Evolutionary conservation across 1,140 invertebrate genomes (phyloP).

Genomic region (Lepidurus couesii): DNA sequence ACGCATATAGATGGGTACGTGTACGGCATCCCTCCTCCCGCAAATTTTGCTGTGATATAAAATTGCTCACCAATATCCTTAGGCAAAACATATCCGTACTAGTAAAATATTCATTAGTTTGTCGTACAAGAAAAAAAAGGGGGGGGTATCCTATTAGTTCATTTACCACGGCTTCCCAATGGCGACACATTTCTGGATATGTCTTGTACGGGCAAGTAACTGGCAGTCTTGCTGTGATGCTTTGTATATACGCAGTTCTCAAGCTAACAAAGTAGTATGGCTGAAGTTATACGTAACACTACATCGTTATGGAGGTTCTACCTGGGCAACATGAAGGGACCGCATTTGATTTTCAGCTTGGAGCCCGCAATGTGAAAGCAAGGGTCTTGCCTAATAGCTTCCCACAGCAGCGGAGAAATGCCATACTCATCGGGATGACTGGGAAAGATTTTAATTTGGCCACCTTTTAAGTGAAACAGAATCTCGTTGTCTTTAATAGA

Average conservation of each 20-base stretch:
- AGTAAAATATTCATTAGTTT: neutral
- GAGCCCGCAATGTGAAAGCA: neutral
- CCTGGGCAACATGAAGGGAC: neutral
- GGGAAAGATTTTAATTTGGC: neutral
- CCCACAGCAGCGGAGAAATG: neutral
- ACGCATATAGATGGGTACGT: neutral
- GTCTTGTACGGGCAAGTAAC: neutral
- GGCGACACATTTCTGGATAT: neutral
- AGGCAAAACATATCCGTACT: neutral
- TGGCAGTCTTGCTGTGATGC: neutral
- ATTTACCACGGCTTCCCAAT: conserved; percentile 12
- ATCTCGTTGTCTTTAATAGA: neutral
- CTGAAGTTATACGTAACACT: too few relatives aligned
- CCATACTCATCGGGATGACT: neutral
- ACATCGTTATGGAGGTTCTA: neutral
- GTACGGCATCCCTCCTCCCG: neutral
- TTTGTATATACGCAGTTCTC: neutral
- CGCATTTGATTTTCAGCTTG: neutral
- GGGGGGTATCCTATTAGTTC: neutral
- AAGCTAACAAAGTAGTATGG: neutral
- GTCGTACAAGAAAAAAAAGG: neutral
- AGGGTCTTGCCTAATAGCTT: neutral
- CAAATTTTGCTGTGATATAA: neutral
- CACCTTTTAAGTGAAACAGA: neutral
- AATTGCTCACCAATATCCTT: neutral